These are phyloP conservation scores for Stictocephala bisonia DNA, from an alignment of 2,888 invertebrate species.

Conservation along the genomic window DNA sequence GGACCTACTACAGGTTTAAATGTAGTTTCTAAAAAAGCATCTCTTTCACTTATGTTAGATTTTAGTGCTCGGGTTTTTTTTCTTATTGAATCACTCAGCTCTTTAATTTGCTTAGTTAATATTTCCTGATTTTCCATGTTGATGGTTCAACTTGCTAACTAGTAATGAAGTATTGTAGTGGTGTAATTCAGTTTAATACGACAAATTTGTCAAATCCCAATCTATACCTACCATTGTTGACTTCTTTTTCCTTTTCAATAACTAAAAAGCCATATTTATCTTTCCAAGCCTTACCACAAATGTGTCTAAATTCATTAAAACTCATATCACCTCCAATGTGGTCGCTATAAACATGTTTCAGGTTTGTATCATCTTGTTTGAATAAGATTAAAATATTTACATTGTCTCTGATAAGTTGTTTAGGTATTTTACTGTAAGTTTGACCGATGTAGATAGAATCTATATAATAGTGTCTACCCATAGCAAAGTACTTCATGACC, in stretches of 20 bases:
- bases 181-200: neutral
- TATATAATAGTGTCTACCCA: slow-evolving; percentile 38
- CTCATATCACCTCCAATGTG: slow-evolving; percentile 47
- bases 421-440: slow-evolving; percentile 57
- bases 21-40: slow-evolving; percentile 7
- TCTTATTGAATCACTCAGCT: slow-evolving; percentile 37
- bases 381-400: slow-evolving; percentile 62
- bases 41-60: neutral
- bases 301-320: slow-evolving; percentile 56
- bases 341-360: slow-evolving; percentile 58
- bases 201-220: slow-evolving; percentile 59
- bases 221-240: slow-evolving; percentile 60
- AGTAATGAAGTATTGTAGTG: too few relatives aligned
- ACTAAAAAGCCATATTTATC: slow-evolving; percentile 46
- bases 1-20: slow-evolving; percentile 34
- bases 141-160: neutral
- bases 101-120: slow-evolving; percentile 5
- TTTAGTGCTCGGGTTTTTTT: slow-evolving; percentile 14
- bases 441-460: slow-evolving; percentile 30
- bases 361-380: slow-evolving; percentile 62
- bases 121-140: slow-evolving; percentile 18
- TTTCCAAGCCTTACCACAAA: slow-evolving; percentile 61
- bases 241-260: slow-evolving; percentile 55
- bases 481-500: slow-evolving; percentile 32
- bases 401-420: slow-evolving; percentile 63